Evolutionary conservation across 2,888 invertebrate species (phyloP).

Genomic region (Acronicta leporina): DNA sequence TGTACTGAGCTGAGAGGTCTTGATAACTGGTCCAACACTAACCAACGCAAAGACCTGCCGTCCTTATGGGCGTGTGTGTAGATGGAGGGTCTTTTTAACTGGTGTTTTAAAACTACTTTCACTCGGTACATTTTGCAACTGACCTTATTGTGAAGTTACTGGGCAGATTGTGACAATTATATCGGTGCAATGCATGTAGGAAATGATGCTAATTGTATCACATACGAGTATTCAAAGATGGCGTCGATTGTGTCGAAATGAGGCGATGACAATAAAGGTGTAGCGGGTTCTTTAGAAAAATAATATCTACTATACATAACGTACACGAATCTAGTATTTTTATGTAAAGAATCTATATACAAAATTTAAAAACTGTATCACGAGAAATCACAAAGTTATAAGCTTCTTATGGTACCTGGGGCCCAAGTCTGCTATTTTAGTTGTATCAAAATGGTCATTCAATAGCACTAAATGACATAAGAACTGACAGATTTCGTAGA

Average conservation of each 20-base stretch:
- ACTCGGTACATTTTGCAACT: slow-evolving; percentile 75
- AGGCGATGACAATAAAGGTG: slow-evolving; percentile 2
- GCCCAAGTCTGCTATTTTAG: too few species aligned
- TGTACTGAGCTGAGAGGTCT: slow-evolving; percentile 15
- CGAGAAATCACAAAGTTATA: too few species aligned
- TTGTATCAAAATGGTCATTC: too few species aligned
- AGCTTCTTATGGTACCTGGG: too few species aligned
- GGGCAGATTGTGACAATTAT: slow-evolving; percentile 68
- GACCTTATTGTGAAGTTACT: slow-evolving; percentile 72
- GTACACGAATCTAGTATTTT: too few species aligned
- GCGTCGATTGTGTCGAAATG: slow-evolving; percentile 14
- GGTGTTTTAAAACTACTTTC: slow-evolving; percentile 74
- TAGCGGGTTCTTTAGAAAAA: slow-evolving; percentile 5
- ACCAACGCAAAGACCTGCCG: slow-evolving; percentile 30
- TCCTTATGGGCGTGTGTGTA: accelerated
- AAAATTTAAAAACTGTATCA: too few species aligned
- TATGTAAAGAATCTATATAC: too few species aligned
- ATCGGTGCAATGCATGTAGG: slow-evolving; percentile 57
- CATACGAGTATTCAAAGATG: slow-evolving; percentile 27
- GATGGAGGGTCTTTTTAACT: slow-evolving; percentile 27
- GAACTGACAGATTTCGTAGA: too few species aligned
- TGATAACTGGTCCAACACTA: slow-evolving; percentile 4
- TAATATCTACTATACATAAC: too few species aligned
- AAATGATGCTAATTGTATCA: slow-evolving; percentile 48
- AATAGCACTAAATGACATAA: too few species aligned